Evolutionary conservation across 2,888 invertebrate species (phyloP), one percentile per base, ranked within the genome.

Genomic region (Netelia fuscicornis): DNA sequence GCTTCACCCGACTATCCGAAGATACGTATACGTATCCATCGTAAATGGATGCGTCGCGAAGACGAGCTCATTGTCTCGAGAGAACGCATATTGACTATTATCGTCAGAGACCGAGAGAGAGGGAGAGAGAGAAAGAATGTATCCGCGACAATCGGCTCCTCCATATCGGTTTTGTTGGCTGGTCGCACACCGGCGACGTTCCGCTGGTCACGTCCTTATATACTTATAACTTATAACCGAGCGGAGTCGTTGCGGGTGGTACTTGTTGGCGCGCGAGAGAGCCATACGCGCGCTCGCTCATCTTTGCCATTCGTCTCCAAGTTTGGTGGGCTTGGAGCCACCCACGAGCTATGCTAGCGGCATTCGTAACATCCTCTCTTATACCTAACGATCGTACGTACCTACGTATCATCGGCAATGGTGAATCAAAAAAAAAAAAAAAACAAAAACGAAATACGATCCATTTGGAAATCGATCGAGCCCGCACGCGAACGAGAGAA

Each of bases 341-440:
- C 90, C 91, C 89, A 90, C 89, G 83, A 87, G 87, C 91, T 90
- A 92, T 91, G 92, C 91, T 89, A 89, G 86, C 87, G 85, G 92
- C 92, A 91, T 93, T 90, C 89, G 87, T 90, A 92, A 91, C 88
- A 87, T 84, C 84, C 52, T 65, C 72, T 54, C 58, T 81, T 58
- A 60, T 44, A 56, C 52, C 37, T 56, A 37, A 37, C 37, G 37
- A 37, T 37, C 37, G 37, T 37, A 37, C 37, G 5, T 37, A 37
- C 6, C 37, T 5, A 37, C 37, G 37, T 37, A 37, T 37, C 37
- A 37, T 37, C 37, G 6, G 37, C 37, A 1, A 37, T 37, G 8
- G 37, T 37, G 37, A 0, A 37, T 6, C 1, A 37, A 37, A 6
- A 6, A 5, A 37, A 37, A 37, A 37, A 37, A 6, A 37, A 37